phyloP scores from a whole-genome alignment of 2,797 vertebrate genomes.

The Sardinella longiceps region DNA sequence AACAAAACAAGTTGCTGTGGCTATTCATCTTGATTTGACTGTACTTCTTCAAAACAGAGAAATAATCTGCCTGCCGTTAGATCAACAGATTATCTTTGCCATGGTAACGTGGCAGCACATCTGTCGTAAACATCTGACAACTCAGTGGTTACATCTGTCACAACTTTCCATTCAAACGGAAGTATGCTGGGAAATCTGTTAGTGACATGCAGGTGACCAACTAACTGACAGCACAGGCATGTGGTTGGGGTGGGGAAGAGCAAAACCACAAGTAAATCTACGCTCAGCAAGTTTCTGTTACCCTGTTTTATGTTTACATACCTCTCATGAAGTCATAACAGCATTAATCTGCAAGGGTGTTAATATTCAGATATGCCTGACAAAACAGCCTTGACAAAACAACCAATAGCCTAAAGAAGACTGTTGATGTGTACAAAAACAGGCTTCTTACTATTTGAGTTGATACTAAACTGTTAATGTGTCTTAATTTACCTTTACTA shows the following conservation, averaged over 20 bases:
- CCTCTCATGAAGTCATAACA: neutral
- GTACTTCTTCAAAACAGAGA: neutral
- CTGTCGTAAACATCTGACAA: slow-evolving; percentile 11
- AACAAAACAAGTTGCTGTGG: neutral
- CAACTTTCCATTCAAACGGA: neutral
- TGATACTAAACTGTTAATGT: neutral
- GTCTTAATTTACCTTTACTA: neutral
- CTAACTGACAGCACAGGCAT: neutral
- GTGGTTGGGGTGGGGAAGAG: neutral
- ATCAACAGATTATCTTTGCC: slow-evolving; percentile 20
- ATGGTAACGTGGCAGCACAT: neutral
- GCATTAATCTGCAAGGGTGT: neutral
- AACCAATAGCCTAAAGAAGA: neutral
- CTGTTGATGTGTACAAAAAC: neutral
- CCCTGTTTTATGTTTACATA: neutral
- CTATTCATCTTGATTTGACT: neutral
- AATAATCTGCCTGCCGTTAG: neutral
- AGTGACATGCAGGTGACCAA: neutral
- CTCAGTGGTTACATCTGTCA: slow-evolving; percentile 5
- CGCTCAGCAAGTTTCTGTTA: neutral
- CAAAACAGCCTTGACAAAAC: too few relatives aligned
- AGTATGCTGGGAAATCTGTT: neutral
- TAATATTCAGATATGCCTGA: too few relatives aligned
- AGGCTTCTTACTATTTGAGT: neutral
- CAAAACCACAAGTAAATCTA: neutral